Percentiles rank a stretch among this genome's conserved stretches.
phyloP scores from a whole-genome alignment of 1,140 invertebrate genomes.

The Musca vetustissima region DNA sequence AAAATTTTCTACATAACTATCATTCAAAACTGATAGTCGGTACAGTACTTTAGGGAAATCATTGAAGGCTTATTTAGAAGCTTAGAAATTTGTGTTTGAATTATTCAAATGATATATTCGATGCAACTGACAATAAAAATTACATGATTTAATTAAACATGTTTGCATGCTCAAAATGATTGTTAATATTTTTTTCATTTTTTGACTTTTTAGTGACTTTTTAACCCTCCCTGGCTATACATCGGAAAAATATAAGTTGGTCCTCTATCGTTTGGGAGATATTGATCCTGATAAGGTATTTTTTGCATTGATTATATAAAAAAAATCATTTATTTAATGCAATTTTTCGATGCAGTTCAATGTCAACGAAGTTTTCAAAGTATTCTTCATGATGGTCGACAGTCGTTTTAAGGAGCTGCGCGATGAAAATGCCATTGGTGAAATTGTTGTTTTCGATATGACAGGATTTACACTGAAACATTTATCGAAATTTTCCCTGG shows the following conservation, averaged over 20 bases:
- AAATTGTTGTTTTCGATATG: conserved; percentile 72
- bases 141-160: no score
- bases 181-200: conserved; percentile 4
- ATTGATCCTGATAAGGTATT: conserved; percentile 59
- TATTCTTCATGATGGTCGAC: conserved; percentile 71
- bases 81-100: no score
- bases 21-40: no score
- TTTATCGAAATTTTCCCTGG: conserved; percentile 64
- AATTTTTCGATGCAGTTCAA: conserved; percentile 57
- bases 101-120: no score
- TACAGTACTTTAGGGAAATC: no score
- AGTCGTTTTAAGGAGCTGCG: conserved; percentile 61
- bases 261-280: conserved; percentile 65
- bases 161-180: no score
- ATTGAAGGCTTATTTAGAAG: no score
- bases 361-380: conserved; percentile 68
- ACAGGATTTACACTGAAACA: conserved; percentile 64
- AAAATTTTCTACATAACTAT: no score
- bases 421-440: conserved; percentile 61
- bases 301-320: background rate
- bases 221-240: conserved; percentile 62
- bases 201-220: conserved; percentile 39
- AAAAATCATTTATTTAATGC: background rate
- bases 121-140: no score
- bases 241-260: conserved; percentile 62